Base-by-base conservation (phyloP, 2,113 vertebrate species). In the Daphoenositta chrysoptera region DNA sequence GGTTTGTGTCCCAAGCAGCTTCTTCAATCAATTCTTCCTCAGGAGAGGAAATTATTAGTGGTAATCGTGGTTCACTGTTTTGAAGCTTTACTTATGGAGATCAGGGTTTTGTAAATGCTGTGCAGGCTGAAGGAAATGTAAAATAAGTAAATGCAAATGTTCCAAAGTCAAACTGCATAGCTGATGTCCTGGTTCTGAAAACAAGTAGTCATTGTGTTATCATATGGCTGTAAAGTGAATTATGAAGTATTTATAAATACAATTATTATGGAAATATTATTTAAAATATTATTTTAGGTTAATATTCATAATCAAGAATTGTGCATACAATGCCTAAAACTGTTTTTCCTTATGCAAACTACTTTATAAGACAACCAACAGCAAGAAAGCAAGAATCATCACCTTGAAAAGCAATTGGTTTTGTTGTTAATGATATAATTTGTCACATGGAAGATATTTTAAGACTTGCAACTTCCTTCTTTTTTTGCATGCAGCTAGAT, bases 1-100 rank as follows among this genome's bases (percentile, higher is more conserved):
- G 17, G 4, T 83, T 95, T 95, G 61, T 82, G 61, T 96, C 84
- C 61, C 84, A 90, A 45, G 53, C 12, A 91, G 21, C 48, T 84
- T 87, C 72, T 96, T 57, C n/a, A n/a, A n/a, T n/a, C n/a, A n/a
- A n/a, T n/a, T n/a, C n/a, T n/a, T n/a, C n/a, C n/a, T n/a, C 27
- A 44, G 61, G 16, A 31, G 22, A 47, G 17, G 27, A 91, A 84
- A 87, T 60, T 81, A 84, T 79, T 94, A 94, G 79, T 47, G 31
- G 40, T 27, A 87, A 82, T 66, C 0, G 5, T 51, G 10, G 58
- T 77, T 93, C 60, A 50, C 11, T 78, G 23, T 73, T 89, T 50
- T 68, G 60, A 39, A 89, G 45, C 3, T 64, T 69, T 71, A 10
- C 24, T 87, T n/a, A 9, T 79, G 40, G 37, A 76, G 28, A 82